phyloP scores from a whole-genome alignment of 2,888 invertebrate genomes.

The Boloria selene region DNA sequence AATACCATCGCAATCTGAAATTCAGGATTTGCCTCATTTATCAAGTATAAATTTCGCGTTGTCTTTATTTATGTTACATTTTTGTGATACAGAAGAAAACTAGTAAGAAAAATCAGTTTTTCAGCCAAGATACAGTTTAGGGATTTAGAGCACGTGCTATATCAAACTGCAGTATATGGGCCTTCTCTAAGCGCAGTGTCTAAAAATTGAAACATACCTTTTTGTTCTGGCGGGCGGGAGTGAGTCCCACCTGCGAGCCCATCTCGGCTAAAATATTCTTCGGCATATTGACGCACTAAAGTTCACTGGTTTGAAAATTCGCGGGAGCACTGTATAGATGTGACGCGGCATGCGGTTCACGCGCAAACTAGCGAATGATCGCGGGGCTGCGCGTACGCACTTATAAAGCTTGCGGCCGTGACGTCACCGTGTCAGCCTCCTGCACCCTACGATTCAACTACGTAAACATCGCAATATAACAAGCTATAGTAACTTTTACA shows the following conservation, averaged over 20 bases:
- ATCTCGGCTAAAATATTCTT: slow-evolving; percentile 76
- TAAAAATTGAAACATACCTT: slow-evolving; percentile 55
- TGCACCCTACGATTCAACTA: slow-evolving; percentile 29
- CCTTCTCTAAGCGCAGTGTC: not conserved
- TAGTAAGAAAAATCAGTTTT: not conserved
- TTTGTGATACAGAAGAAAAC: not conserved
- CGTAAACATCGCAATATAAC: slow-evolving; percentile 1
- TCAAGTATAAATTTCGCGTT: slow-evolving; percentile 32
- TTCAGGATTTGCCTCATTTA: slow-evolving; percentile 28
- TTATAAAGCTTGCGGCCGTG: slow-evolving; percentile 56
- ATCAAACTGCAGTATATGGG: not conserved
- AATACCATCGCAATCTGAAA: slow-evolving; percentile 50
- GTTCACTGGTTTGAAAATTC: slow-evolving; percentile 44
- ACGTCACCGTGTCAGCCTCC: slow-evolving; percentile 52
- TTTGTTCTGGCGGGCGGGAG: slow-evolving; percentile 66
- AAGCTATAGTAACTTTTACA: not conserved
- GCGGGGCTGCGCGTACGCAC: slow-evolving; percentile 54
- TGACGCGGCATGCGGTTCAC: slow-evolving; percentile 64
- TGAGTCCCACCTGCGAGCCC: slow-evolving; percentile 78
- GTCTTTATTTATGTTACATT: not conserved
- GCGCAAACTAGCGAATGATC: slow-evolving; percentile 65
- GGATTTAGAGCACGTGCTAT: slow-evolving; percentile 1
- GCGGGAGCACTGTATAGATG: slow-evolving; percentile 50
- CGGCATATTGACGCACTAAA: slow-evolving; percentile 68
- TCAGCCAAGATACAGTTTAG: not conserved